Evolutionary conservation across 2,797 vertebrate genomes (phyloP).

Genomic region (Sebastes cheni): DNA sequence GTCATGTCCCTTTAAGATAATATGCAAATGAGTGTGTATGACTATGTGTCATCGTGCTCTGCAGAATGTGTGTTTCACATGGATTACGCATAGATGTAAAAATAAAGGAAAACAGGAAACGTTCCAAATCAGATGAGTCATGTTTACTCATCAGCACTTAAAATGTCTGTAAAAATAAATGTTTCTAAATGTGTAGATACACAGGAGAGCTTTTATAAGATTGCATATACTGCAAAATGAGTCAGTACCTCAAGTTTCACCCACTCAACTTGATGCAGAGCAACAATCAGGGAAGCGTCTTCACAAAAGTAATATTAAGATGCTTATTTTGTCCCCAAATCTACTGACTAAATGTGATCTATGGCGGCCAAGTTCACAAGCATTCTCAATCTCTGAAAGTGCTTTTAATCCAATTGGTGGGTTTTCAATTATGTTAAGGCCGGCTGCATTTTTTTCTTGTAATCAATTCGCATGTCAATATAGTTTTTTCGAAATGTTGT

Average conservation of each 20-base stretch:
- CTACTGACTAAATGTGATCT: not conserved
- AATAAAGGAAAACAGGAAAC: constrained; percentile 23
- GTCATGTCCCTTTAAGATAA: constrained; percentile 7
- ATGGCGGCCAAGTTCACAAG: not conserved
- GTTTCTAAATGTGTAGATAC: not conserved
- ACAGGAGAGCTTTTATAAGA: not conserved
- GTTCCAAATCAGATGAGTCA: constrained; percentile 30
- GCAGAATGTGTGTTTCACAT: constrained; percentile 11
- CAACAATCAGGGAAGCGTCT: not conserved
- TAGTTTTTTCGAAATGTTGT: not conserved
- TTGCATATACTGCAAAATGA: not conserved
- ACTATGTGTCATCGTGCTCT: constrained; percentile 1
- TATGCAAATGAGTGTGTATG: constrained; percentile 14
- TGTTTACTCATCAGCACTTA: constrained; percentile 4
- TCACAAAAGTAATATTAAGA: not conserved
- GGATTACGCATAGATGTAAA: constrained; percentile 35
- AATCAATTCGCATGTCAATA: too few species aligned
- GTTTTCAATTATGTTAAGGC: not conserved
- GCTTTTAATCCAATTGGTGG: not conserved
- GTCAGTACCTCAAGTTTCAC: not conserved
- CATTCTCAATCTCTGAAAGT: not conserved
- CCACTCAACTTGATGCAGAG: not conserved
- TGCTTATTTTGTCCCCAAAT: not conserved
- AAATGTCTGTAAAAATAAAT: not conserved
- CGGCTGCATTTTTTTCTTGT: not conserved